phyloP scores from a whole-genome alignment of 2,888 invertebrate genomes.

The Ophioninae sp. region DNA sequence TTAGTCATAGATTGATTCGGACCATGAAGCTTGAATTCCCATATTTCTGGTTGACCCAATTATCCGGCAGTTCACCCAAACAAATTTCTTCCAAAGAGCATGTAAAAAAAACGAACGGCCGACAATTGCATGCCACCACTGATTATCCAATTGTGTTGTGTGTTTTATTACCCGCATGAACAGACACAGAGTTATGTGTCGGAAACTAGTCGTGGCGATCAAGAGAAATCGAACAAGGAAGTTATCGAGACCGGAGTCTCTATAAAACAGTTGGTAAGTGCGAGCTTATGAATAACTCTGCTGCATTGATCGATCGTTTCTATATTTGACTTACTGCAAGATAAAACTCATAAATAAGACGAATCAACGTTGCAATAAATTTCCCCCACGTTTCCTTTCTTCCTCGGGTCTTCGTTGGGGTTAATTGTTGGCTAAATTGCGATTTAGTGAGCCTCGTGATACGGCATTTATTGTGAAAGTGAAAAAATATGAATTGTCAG shows the following conservation, averaged over 20 bases:
- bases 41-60: neutral
- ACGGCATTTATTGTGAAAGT: slow-evolving; percentile 4
- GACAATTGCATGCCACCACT: slow-evolving; percentile 58
- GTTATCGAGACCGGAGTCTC: slow-evolving; percentile 82
- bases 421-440: slow-evolving; percentile 1
- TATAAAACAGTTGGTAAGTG: slow-evolving; percentile 82
- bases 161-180: slow-evolving; percentile 74
- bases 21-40: neutral
- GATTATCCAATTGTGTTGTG: slow-evolving; percentile 59
- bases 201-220: slow-evolving; percentile 78
- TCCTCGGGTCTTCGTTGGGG: slow-evolving; percentile 2
- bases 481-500: slow-evolving; percentile 23
- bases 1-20: neutral
- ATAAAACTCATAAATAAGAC: slow-evolving; percentile 16
- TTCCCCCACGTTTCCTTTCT: neutral
- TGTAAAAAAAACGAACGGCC: slow-evolving; percentile 14
- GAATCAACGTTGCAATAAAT: neutral
- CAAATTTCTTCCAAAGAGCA: neutral
- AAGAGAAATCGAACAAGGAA: slow-evolving; percentile 78
- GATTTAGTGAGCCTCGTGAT: slow-evolving; percentile 6
- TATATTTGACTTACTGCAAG: neutral
- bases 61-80: neutral
- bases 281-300: slow-evolving; percentile 44
- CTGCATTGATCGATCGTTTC: slow-evolving; percentile 16
- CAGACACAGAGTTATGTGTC: slow-evolving; percentile 80